Percentiles rank a stretch among this genome's conserved stretches.
Evolutionary conservation across 2,113 vertebrate genomes (phyloP).

Genomic region (Paedocypris sp.): DNA sequence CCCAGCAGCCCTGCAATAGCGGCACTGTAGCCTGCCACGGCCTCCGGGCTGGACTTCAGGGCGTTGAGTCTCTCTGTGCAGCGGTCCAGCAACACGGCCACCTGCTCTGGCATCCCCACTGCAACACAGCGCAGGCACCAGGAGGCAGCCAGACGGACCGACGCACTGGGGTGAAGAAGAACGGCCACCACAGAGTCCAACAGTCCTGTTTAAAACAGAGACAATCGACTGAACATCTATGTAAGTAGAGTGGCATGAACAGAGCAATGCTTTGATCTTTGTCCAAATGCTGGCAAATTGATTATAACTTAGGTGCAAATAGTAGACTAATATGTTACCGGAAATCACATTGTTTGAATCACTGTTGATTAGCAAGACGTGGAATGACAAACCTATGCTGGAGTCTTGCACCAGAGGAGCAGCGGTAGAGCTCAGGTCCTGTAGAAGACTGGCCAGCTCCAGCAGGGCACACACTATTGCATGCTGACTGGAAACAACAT

Average conservation of each 20-base stretch:
- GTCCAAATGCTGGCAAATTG: too few relatives aligned
- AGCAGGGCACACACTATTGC: conserved; percentile 74
- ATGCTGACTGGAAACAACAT: conserved; percentile 68
- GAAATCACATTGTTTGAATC: too few relatives aligned
- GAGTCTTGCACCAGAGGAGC: conserved; percentile 76
- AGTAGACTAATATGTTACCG: too few relatives aligned
- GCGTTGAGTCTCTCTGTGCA: conserved; percentile 70
- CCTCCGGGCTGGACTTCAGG: conserved; percentile 76
- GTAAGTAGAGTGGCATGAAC: background rate
- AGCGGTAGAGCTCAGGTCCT: conserved; percentile 70
- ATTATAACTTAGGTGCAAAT: too few relatives aligned
- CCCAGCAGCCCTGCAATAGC: conserved; percentile 80
- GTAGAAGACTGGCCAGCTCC: conserved; percentile 77
- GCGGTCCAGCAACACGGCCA: conserved; percentile 70
- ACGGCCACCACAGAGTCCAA: conserved; percentile 75
- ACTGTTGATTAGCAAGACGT: background rate
- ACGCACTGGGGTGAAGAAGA: conserved; percentile 66
- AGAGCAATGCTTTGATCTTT: background rate
- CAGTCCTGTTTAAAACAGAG: conserved; percentile 58
- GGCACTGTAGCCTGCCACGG: conserved; percentile 79
- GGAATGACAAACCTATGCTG: conserved; percentile 61
- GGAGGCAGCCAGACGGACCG: conserved; percentile 72
- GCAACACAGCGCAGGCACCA: conserved; percentile 84
- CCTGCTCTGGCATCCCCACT: conserved; percentile 68
- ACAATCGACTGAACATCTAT: background rate